Conservation (phyloP, 2,888 invertebrate species). For the Tipula unca region DNA sequence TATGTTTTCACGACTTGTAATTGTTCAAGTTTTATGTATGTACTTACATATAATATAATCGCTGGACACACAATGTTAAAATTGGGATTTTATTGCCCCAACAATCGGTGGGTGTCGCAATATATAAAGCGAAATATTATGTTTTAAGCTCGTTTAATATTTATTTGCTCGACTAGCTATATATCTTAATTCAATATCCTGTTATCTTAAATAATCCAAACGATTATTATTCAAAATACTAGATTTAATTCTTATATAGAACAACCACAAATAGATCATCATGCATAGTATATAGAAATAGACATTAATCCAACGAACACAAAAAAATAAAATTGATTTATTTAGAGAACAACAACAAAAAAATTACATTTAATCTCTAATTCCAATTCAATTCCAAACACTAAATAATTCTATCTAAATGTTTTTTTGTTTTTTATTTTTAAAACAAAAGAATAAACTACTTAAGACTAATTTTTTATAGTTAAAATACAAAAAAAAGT, state of each 20-base stretch:
- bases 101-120: background rate
- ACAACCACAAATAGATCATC: background rate
- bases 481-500: background rate
- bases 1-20: background rate
- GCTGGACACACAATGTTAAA: background rate
- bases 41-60: no score
- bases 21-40: no score
- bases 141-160: background rate
- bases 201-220: background rate
- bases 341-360: background rate
- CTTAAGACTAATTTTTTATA: background rate
- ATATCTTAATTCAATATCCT: background rate
- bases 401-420: background rate
- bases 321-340: background rate
- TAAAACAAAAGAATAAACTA: background rate
- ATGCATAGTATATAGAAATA: background rate
- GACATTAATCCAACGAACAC: background rate
- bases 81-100: background rate
- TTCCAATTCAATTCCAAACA: background rate
- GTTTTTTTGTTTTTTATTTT: background rate
- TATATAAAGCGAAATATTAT: background rate
- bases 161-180: background rate
- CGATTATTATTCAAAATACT: background rate
- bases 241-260: background rate
- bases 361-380: background rate